phyloP scores from a whole-genome alignment of 2,888 invertebrate genomes.

The Pristionchus arcanus region DNA sequence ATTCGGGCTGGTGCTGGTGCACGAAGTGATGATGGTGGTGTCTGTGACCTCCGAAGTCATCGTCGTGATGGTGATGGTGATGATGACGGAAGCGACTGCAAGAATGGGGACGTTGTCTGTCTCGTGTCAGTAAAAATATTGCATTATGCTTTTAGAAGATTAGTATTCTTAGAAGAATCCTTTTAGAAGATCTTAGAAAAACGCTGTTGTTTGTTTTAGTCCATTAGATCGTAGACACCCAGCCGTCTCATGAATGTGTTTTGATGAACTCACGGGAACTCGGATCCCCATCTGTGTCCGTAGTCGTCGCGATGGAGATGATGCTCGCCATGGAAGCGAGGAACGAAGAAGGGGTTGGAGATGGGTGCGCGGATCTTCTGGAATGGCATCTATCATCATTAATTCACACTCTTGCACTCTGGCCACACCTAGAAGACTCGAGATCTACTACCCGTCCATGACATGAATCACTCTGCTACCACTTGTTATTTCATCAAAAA shows the following conservation, averaged over 20 bases:
- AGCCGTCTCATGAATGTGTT: too few species aligned
- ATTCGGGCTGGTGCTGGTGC: not conserved
- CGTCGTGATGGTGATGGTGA: not conserved
- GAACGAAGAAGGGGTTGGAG: conserved; percentile 45
- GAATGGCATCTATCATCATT: too few species aligned
- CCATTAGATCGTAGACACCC: too few species aligned
- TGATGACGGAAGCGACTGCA: conserved; percentile 9
- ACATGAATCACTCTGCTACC: too few species aligned
- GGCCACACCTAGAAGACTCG: too few species aligned
- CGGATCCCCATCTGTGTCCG: conserved; percentile 35
- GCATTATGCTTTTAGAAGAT: too few species aligned
- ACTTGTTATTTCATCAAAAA: not conserved
- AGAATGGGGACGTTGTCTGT: not conserved
- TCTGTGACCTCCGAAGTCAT: not conserved
- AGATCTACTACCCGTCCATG: too few species aligned
- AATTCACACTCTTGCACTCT: too few species aligned
- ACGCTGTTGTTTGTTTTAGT: too few species aligned
- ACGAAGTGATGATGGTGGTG: conserved; percentile 22
- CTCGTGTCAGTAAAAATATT: too few species aligned
- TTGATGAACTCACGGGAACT: conserved; percentile 1
- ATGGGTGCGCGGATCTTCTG: conserved; percentile 41
- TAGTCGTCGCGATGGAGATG: conserved; percentile 8
- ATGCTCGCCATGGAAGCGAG: conserved; percentile 33
- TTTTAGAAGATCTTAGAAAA: too few species aligned
- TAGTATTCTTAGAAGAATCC: too few species aligned